phyloP scores from a whole-genome alignment of 2,113 vertebrate genomes.

The Pomatorhinus ruficollis region DNA sequence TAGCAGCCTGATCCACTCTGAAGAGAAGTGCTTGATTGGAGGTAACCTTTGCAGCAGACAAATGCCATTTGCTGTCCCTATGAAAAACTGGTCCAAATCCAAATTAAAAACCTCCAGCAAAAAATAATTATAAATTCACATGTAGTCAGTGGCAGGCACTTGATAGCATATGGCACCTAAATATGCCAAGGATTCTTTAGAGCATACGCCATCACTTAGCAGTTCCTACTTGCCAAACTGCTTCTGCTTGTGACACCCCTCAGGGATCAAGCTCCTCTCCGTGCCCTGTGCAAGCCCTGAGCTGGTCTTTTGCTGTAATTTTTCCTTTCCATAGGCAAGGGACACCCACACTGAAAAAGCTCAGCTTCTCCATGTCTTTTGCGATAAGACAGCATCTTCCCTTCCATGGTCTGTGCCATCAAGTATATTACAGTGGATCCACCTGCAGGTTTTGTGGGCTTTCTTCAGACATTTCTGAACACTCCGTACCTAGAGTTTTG shows the following conservation, averaged over 20 bases:
- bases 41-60: neutral
- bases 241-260: neutral
- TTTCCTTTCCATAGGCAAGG: neutral
- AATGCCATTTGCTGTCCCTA: neutral
- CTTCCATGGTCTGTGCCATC: neutral
- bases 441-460: neutral
- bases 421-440: neutral
- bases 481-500: neutral
- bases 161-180: constrained; percentile 32
- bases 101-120: neutral
- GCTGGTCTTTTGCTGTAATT: neutral
- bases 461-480: neutral
- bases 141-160: neutral
- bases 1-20: neutral
- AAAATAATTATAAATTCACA: constrained; percentile 10
- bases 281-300: neutral
- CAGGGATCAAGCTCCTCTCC: neutral
- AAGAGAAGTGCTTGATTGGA: neutral
- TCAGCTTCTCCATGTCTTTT: neutral
- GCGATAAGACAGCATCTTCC: neutral
- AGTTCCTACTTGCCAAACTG: constrained; percentile 3
- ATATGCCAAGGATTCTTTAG: neutral
- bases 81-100: neutral
- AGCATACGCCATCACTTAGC: constrained; percentile 20
- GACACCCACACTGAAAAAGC: rapidly evolving